Conservation (phyloP, 2,888 invertebrate genomes). For the Tetrapedia diversipes region DNA sequence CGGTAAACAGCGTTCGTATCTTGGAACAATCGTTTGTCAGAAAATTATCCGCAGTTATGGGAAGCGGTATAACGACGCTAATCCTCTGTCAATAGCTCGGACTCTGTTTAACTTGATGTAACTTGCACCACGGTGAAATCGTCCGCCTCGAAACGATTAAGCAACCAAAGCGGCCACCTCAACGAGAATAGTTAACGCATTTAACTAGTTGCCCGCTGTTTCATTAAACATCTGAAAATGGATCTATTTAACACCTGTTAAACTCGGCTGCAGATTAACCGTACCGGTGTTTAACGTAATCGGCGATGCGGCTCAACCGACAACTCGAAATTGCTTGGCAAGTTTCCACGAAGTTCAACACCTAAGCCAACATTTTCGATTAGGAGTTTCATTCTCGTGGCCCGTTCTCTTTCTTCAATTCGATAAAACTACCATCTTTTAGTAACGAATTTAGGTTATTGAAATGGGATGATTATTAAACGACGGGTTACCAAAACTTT, state of each 20-base stretch:
- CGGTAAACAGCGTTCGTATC: background rate
- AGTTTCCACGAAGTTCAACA: slow-evolving; percentile 10
- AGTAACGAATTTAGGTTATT: no score
- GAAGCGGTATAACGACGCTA: slow-evolving; percentile 36
- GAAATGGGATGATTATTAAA: no score
- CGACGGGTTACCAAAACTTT: no score
- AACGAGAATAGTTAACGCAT: slow-evolving; percentile 53
- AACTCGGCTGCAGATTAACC: slow-evolving; percentile 31
- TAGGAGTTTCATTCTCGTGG: no score
- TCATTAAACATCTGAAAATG: slow-evolving; percentile 51
- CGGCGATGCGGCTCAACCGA: slow-evolving; percentile 1
- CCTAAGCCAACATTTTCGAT: background rate
- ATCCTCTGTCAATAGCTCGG: slow-evolving; percentile 36
- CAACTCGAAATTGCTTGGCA: slow-evolving; percentile 13
- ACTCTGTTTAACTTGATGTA: slow-evolving; percentile 26
- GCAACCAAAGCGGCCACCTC: slow-evolving; percentile 52
- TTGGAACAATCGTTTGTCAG: background rate
- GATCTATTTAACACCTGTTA: slow-evolving; percentile 47
- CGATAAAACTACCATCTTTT: no score
- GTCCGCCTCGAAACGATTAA: slow-evolving; percentile 44
- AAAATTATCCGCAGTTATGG: slow-evolving; percentile 32
- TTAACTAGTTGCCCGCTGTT: slow-evolving; percentile 50
- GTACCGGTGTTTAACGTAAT: slow-evolving; percentile 44
- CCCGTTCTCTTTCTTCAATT: no score
- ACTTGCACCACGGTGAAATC: slow-evolving; percentile 36